Evolutionary conservation across 1,140 invertebrate species (phyloP), one percentile per base, ranked within the genome.

Genomic region (Chionoecetes opilio): DNA sequence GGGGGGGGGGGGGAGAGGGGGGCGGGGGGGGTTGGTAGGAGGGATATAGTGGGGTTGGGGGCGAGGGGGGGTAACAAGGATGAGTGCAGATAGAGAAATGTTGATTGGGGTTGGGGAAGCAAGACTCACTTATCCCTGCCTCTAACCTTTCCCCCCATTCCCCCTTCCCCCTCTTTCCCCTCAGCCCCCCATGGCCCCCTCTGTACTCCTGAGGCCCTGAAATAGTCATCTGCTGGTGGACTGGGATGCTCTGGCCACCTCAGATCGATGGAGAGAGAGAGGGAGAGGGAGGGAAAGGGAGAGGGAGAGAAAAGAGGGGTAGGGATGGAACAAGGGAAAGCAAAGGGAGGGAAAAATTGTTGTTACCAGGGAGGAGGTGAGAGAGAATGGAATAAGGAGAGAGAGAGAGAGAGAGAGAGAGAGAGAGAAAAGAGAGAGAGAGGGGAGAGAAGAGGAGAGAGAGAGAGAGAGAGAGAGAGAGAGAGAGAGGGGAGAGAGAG

Each of bases 391-490:
- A 37, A 38, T 8, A 41, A 26, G 41, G 86, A 88, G 34, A 88
- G 86, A 88, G 35, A 88, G 32, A 37, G 86, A 88, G 34, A 37
- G 86, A 88, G 34, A 35, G 34, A 88, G 31, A 37, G 34, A 88
- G 86, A 37, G 34, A 88, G 86, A 35, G 86, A 34, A 9, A 37
- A 9, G 38, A 17, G 38, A 35, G 21, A 35, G 38, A 35, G 38
- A 35, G 29, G 87, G 46, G 87, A 46, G 87, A 46, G 87, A 89
- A n/a, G 29, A 38, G 29, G 87, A 89, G 87, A 89, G 87, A 89
- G 87, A 89, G 87, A 89, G 31, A 41, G 38, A 46, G 37, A 89
- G 31, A 85, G 84, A 32, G 34, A 34, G 31, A 85, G n/a, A 86
- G 29, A 17, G 84, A 86, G 34, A 32, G 9, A 86, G 29, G 0